Percentiles rank a stretch among this genome's conserved stretches.
Evolutionary conservation across 2,888 invertebrate species (phyloP).

Genomic region (Ditula angustiorana): DNA sequence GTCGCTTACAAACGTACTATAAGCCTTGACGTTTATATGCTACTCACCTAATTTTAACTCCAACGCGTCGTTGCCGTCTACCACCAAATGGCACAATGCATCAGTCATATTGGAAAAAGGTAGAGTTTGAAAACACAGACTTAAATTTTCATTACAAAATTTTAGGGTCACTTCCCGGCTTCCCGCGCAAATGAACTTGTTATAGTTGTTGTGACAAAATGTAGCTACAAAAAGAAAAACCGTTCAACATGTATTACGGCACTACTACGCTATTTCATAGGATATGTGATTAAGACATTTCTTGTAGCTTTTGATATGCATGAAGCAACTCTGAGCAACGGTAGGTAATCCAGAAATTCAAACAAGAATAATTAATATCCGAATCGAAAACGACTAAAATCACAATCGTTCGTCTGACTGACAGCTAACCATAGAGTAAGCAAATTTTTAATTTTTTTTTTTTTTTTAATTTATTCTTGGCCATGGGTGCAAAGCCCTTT

Average conservation of each 20-base stretch:
- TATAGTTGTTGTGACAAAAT: slow-evolving; percentile 18
- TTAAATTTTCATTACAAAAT: slow-evolving; percentile 36
- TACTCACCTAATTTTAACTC: slow-evolving; percentile 83
- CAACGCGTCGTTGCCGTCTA: slow-evolving; percentile 85
- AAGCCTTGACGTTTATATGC: slow-evolving; percentile 13
- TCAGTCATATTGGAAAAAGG: slow-evolving; percentile 70
- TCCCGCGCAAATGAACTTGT: slow-evolving; percentile 57
- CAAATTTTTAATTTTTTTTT: background rate
- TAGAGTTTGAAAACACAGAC: slow-evolving; percentile 21
- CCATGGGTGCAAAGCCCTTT: background rate
- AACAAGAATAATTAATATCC: background rate
- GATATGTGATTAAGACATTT: background rate
- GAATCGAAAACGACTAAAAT: slow-evolving; percentile 10
- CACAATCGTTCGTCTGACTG: background rate
- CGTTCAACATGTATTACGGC: background rate
- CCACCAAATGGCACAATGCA: slow-evolving; percentile 79
- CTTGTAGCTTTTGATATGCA: background rate
- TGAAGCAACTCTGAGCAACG: background rate
- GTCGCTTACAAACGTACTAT: background rate
- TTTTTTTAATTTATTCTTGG: too few species aligned
- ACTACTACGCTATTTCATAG: background rate
- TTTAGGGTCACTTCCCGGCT: slow-evolving; percentile 47
- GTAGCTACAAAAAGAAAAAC: slow-evolving; percentile 16
- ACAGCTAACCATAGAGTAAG: background rate
- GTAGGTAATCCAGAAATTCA: slow-evolving; percentile 27